A percentile compares a stretch with the other conserved stretches of the same genome.
phyloP scores from a whole-genome alignment of 1,140 invertebrate species.

The Diabrotica virgifera region DNA sequence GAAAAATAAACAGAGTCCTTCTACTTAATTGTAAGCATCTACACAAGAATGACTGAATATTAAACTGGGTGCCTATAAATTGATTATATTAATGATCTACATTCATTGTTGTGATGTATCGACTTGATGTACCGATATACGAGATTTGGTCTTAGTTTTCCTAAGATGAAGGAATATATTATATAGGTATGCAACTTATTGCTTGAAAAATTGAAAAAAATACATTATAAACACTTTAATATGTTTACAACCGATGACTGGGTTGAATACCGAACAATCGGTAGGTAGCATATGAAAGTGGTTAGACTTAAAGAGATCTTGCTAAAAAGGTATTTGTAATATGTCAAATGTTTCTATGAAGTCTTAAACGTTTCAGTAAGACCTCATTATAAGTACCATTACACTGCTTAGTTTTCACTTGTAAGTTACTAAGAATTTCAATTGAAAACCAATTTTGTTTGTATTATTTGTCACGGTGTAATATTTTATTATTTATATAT shows the following conservation, averaged over 20 bases:
- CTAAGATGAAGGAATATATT: not conserved
- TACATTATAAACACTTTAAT: not conserved
- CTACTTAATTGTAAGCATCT: constrained; percentile 21
- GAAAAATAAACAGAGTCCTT: constrained; percentile 29
- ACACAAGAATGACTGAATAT: constrained; percentile 17
- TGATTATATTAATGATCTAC: constrained; percentile 18
- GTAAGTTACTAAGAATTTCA: too few relatives aligned
- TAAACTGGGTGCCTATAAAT: constrained; percentile 36
- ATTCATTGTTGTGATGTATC: constrained; percentile 22
- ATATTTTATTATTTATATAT: too few relatives aligned
- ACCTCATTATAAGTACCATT: too few relatives aligned
- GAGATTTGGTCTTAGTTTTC: not conserved
- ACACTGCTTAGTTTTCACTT: too few relatives aligned
- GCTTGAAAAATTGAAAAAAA: constrained; percentile 7
- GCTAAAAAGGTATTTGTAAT: not conserved
- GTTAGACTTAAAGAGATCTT: not conserved
- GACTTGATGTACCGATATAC: not conserved
- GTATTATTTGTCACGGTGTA: too few relatives aligned
- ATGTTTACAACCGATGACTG: not conserved
- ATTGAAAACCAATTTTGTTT: too few relatives aligned
- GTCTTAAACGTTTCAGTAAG: too few relatives aligned
- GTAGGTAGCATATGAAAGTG: not conserved
- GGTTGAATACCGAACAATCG: not conserved
- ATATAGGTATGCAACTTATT: not conserved
- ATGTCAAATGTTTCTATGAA: not conserved